phyloP scores from a whole-genome alignment of 1,140 invertebrate genomes.

The Proales similis region DNA sequence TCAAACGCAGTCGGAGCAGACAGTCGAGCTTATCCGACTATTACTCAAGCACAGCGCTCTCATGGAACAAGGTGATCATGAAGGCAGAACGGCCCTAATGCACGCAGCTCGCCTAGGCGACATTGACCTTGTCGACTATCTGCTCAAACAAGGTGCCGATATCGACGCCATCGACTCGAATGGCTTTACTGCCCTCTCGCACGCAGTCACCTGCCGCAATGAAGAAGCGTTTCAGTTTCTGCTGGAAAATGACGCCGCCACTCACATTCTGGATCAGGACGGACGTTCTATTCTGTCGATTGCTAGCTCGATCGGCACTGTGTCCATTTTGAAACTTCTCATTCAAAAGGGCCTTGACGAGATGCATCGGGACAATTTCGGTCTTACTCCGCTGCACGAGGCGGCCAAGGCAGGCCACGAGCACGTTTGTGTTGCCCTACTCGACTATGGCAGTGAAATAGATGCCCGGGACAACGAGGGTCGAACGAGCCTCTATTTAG shows the following conservation, averaged over 20 bases:
- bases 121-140: slow-evolving; percentile 69
- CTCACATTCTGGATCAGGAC: slow-evolving; percentile 79
- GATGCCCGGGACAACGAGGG: slow-evolving; percentile 85
- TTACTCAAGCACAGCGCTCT: slow-evolving; percentile 65
- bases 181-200: slow-evolving; percentile 60
- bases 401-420: slow-evolving; percentile 56
- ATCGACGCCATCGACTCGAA: slow-evolving; percentile 72
- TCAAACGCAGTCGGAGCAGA: slow-evolving; percentile 71
- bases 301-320: slow-evolving; percentile 72
- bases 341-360: slow-evolving; percentile 72
- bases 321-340: slow-evolving; percentile 74
- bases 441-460: slow-evolving; percentile 53
- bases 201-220: slow-evolving; percentile 77
- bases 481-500: slow-evolving; percentile 80
- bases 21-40: slow-evolving; percentile 48
- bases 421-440: slow-evolving; percentile 43
- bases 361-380: slow-evolving; percentile 60
- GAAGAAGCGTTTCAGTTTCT: slow-evolving; percentile 68
- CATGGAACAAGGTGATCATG: slow-evolving; percentile 79
- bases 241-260: slow-evolving; percentile 78
- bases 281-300: slow-evolving; percentile 72
- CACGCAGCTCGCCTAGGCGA: slow-evolving; percentile 62
- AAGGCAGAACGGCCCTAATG: slow-evolving; percentile 85
- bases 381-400: slow-evolving; percentile 84
- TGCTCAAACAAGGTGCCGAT: slow-evolving; percentile 76